Percentiles rank a stretch among this genome's conserved stretches.
Conservation (phyloP, 2,797 vertebrate genomes). For the Taeniopygia guttata region DNA sequence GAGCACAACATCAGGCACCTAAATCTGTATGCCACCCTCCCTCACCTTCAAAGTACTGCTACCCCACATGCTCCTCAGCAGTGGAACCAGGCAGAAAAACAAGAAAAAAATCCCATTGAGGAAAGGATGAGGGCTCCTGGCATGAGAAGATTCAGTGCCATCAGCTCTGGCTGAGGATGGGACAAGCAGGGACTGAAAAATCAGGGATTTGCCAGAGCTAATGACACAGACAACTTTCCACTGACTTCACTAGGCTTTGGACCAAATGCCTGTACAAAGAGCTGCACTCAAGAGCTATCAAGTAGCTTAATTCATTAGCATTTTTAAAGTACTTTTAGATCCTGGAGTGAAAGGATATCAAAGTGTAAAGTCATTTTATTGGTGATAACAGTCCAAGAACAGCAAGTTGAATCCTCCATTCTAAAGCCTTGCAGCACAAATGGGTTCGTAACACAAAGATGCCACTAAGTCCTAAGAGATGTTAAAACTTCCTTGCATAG, state of each 20-base stretch:
- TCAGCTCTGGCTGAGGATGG: not conserved
- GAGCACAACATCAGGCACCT: not conserved
- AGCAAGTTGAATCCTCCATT: not conserved
- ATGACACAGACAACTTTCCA: not conserved
- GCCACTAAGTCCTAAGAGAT: not conserved
- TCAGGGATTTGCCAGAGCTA: not conserved
- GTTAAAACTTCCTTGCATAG: not conserved
- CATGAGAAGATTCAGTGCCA: not conserved
- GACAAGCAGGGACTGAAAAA: not conserved
- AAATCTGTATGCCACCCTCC: not conserved
- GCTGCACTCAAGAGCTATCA: slow-evolving; percentile 4
- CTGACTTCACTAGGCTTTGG: not conserved
- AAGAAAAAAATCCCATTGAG: not conserved
- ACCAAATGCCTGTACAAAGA: slow-evolving; percentile 12
- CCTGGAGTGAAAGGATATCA: slow-evolving; percentile 22
- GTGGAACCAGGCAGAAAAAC: not conserved
- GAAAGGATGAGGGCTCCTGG: not conserved
- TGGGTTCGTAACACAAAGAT: not conserved
- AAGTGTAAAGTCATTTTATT: slow-evolving; percentile 20
- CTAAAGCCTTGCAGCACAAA: not conserved
- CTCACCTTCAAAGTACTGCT: not conserved
- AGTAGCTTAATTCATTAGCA: slow-evolving; percentile 36
- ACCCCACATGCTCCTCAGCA: not conserved
- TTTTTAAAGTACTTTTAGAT: slow-evolving; percentile 27
- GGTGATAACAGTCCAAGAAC: not conserved